Evolutionary conservation across 92 coral and sea anemone species (phyloP).

Genomic region (Paramuricea clavata): DNA sequence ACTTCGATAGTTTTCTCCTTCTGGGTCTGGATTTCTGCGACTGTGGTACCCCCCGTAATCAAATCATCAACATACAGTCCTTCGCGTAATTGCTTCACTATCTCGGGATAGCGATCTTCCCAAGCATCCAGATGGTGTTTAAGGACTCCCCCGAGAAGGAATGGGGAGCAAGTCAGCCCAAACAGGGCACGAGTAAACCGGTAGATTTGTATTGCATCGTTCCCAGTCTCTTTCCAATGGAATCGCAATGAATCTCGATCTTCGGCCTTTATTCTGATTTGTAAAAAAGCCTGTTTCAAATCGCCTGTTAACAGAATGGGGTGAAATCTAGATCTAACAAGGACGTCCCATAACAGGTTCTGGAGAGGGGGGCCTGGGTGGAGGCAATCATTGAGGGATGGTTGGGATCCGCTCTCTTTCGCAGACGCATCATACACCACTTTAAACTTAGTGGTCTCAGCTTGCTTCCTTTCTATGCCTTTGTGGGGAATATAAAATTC

Average conservation of each 20-base stretch:
- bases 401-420: conserved; percentile 21
- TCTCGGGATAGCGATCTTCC: neutral
- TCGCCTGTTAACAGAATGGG: conserved; percentile 58
- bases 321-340: conserved; percentile 67
- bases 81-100: neutral
- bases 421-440: conserved; percentile 71
- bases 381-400: conserved; percentile 47
- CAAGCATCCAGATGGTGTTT: too few species aligned
- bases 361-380: conserved; percentile 53
- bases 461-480: conserved; percentile 68
- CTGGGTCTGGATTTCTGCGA: neutral
- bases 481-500: conserved; percentile 77
- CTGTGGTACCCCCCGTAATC: neutral
- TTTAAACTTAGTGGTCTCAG: conserved; percentile 69
- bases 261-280: conserved; percentile 49
- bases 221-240: too few species aligned
- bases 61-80: neutral
- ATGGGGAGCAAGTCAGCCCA: neutral
- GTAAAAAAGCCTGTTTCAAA: conserved; percentile 36
- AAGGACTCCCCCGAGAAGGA: neutral
- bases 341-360: conserved; percentile 70
- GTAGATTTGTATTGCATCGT: conserved; percentile 32
- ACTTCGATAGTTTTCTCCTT: conserved; percentile 53
- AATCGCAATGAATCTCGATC: conserved; percentile 70
- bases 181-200: neutral